A percentile compares a stretch with the other conserved stretches of the same genome.
Conservation (phyloP, 2,797 vertebrate genomes). For the Discoglossus pictus region DNA sequence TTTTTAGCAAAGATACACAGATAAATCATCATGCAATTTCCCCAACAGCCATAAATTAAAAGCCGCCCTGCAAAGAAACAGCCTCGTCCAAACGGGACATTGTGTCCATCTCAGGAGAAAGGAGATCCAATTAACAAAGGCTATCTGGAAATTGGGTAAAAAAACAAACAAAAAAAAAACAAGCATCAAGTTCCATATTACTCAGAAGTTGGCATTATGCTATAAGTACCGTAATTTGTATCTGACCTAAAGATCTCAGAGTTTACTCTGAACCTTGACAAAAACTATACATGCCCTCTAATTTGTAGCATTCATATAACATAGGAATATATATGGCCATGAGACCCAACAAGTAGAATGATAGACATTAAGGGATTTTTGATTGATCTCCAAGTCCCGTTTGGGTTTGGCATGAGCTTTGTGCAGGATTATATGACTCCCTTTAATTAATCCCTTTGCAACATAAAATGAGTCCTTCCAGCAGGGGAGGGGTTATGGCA, state of each 20-base stretch:
- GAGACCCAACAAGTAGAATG: background rate
- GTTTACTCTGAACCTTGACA: too few species aligned
- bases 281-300: too few species aligned
- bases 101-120: slow-evolving; percentile 19
- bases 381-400: slow-evolving; percentile 23
- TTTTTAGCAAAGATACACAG: slow-evolving; percentile 34
- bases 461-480: slow-evolving; percentile 14
- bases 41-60: slow-evolving; percentile 31
- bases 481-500: slow-evolving; percentile 21
- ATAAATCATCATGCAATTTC: slow-evolving; percentile 39
- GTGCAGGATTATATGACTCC: slow-evolving; percentile 23
- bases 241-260: too few species aligned
- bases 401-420: slow-evolving; percentile 36
- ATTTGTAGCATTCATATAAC: too few species aligned
- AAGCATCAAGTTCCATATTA: too few species aligned
- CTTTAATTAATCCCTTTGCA: slow-evolving; percentile 9
- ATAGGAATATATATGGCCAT: too few species aligned
- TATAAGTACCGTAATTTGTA: too few species aligned
- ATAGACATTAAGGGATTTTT: background rate
- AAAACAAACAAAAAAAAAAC: too few species aligned
- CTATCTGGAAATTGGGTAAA: too few species aligned
- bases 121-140: too few species aligned
- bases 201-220: too few species aligned
- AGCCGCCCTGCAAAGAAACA: slow-evolving; percentile 23
- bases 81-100: slow-evolving; percentile 48